Evolutionary conservation across 2,888 invertebrate genomes (phyloP), one percentile per base, ranked within the genome.

Genomic region (Cryptus viduatorius): DNA sequence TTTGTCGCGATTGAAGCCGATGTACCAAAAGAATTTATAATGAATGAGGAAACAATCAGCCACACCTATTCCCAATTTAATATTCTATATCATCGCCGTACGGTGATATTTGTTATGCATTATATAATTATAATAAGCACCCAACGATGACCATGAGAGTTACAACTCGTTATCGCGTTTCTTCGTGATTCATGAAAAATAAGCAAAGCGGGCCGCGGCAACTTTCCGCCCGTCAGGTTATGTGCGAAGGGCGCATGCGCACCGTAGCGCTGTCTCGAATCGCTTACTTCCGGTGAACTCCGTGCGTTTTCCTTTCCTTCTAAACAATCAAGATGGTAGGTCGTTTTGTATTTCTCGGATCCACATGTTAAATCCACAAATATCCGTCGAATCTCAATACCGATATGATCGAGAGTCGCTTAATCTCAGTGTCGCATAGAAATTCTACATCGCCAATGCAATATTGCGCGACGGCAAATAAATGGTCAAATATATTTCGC

Each of bases 291-390:
- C 91, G 89, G 88, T 68, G 67, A 48, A 64, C 14, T 44, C 37
- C 84, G 80, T 85, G 48, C 84, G 83, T 85, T 90, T 89, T 89
- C 89, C 90, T 89, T 91, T 89, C 90, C 86, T 88, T 88, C 89
- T 82, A 90, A 88, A 89, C 89, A 87, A 88, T 85, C 90, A 93
- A 91, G 88, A 93, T 93, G 93, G 93, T 93, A 90, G 89, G 93
- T 91, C 64, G 83, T 82, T 44, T 81, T 72, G 75, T 79, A 75
- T 82, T 75, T 84, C 65, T 75, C 46, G 56, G 5, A 16, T 83
- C 73, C 72, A 67, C 76, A 69, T 81, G 61, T 79, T 19, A 31
- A 83, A 86, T 83, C 86, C 79, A 31, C 53, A 10, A 53, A 77
- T 86, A 86, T 86, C 77, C 69, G 4, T 16, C 31, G 71, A 68